Conservation (phyloP, 2,888 invertebrate genomes). For the Callimorpha dominula region DNA sequence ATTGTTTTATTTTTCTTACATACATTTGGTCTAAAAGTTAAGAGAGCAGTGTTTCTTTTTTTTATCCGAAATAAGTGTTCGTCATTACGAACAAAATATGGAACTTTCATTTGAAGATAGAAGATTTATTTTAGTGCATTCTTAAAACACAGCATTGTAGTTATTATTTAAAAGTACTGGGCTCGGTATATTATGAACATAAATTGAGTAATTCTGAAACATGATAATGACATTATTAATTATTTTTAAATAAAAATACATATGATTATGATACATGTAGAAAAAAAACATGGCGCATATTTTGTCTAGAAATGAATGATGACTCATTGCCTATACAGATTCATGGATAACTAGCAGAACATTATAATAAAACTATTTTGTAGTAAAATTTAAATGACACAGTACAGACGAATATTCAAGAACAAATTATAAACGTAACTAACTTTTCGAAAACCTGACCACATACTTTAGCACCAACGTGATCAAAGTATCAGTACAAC, state of each 20-base stretch:
- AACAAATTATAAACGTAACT: slow-evolving; percentile 5
- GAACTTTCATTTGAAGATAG: slow-evolving; percentile 25
- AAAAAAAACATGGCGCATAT: slow-evolving; percentile 9
- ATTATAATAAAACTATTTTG: not conserved
- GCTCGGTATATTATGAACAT: slow-evolving; percentile 23
- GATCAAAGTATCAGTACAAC: slow-evolving; percentile 29
- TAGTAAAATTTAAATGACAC: not conserved
- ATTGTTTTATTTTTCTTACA: slow-evolving; percentile 20
- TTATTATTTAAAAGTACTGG: slow-evolving; percentile 25
- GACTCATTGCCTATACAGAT: slow-evolving; percentile 6
- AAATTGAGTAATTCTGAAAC: slow-evolving; percentile 30
- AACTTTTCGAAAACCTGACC: not conserved
- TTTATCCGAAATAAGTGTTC: slow-evolving; percentile 12
- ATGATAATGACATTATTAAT: slow-evolving; percentile 28
- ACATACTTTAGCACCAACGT: slow-evolving; percentile 4
- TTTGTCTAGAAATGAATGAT: slow-evolving; percentile 11
- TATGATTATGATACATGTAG: not conserved
- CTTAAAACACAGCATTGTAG: slow-evolving; percentile 22
- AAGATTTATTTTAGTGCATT: slow-evolving; percentile 20
- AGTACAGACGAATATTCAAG: not conserved
- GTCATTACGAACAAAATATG: slow-evolving; percentile 12
- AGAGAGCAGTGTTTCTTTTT: slow-evolving; percentile 13
- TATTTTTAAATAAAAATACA: not conserved
- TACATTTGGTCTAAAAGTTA: slow-evolving; percentile 10
- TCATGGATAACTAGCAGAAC: slow-evolving; percentile 3